Evolutionary conservation across 2,113 vertebrate species (phyloP).

Genomic region (Trochalopteron elliotii): DNA sequence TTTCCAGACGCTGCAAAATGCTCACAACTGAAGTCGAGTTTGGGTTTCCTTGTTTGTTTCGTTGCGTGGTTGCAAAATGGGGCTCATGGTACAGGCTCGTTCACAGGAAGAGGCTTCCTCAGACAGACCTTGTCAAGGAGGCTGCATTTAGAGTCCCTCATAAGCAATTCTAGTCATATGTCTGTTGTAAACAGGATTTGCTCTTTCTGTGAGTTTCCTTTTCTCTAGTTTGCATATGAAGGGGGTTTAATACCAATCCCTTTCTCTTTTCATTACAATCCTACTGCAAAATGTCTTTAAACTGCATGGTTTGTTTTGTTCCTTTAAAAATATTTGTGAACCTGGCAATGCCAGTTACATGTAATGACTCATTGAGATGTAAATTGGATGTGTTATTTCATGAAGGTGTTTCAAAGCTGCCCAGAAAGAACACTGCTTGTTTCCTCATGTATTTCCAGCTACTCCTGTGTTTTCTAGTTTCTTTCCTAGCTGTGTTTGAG

Average conservation of each 20-base stretch:
- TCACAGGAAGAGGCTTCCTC: neutral
- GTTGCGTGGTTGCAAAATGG: constrained; percentile 33
- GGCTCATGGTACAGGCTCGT: neutral
- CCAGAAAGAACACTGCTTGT: neutral
- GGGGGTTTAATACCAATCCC: neutral
- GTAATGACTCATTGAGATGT: neutral
- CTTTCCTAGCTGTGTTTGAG: neutral
- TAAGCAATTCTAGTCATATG: constrained; percentile 1
- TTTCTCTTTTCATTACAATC: neutral
- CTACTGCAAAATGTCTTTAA: constrained; percentile 1
- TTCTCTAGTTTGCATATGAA: constrained; percentile 8
- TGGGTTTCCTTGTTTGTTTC: constrained; percentile 49
- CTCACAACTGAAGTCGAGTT: constrained; percentile 24
- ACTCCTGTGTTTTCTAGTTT: neutral
- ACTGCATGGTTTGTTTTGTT: constrained; percentile 22
- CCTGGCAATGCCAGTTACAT: neutral
- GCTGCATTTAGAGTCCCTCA: constrained; percentile 10
- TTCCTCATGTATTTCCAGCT: neutral
- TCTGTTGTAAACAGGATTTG: constrained; percentile 35
- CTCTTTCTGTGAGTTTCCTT: constrained; percentile 47
- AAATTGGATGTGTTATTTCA: constrained; percentile 15
- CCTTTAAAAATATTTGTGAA: constrained; percentile 25
- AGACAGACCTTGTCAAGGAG: neutral
- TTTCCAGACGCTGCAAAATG: constrained; percentile 29
- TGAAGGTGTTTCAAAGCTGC: constrained; percentile 39